Evolutionary conservation across 1,140 invertebrate species (phyloP).

Genomic region (Pogonomyrmex californicus): DNA sequence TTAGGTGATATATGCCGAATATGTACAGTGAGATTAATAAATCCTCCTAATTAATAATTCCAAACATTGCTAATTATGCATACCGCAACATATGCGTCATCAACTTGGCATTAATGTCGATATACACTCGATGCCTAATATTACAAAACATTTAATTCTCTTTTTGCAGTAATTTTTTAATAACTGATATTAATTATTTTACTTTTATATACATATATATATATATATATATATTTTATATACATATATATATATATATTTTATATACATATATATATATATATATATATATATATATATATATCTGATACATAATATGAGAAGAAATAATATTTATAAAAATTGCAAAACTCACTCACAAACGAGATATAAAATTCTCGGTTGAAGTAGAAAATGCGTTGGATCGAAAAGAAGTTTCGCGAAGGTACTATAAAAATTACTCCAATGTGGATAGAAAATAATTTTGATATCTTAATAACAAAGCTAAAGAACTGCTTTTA

Average conservation of each 20-base stretch:
- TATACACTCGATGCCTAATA: not conserved
- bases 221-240: too few relatives aligned
- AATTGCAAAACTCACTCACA: not conserved
- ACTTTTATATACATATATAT: too few relatives aligned
- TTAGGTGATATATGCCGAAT: slow-evolving; percentile 8
- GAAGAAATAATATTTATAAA: not conserved
- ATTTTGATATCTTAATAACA: slow-evolving; percentile 24
- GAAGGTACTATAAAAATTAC: not conserved
- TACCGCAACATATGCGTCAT: slow-evolving; percentile 24
- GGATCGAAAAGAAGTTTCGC: not conserved
- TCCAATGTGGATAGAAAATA: not conserved
- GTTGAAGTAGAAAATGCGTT: not conserved
- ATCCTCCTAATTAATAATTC: slow-evolving; percentile 53
- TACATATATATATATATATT: too few relatives aligned
- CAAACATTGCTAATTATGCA: slow-evolving; percentile 40
- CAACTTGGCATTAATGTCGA: slow-evolving; percentile 22
- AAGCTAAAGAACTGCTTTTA: not conserved
- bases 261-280: too few relatives aligned
- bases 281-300: too few relatives aligned
- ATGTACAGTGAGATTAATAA: slow-evolving; percentile 27
- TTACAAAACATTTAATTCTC: not conserved
- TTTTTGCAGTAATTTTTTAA: not conserved
- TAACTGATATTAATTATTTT: not conserved
- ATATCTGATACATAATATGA: too few relatives aligned
- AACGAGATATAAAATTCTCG: not conserved